A percentile compares a stretch with the other conserved stretches of the same genome.
Evolutionary conservation across 2,888 invertebrate genomes (phyloP).

Genomic region (Cacoxenus indagator): DNA sequence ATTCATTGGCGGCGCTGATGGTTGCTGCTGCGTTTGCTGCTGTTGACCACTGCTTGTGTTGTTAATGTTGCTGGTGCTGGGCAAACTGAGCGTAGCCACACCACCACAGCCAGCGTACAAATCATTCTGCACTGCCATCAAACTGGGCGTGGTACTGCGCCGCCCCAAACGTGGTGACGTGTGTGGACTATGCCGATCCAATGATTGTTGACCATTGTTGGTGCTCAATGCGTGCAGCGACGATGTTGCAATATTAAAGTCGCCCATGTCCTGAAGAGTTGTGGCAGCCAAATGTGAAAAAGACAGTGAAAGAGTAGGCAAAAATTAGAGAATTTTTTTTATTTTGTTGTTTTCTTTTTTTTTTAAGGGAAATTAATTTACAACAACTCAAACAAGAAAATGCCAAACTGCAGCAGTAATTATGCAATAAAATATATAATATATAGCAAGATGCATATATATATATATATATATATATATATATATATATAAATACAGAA

Average conservation of each 20-base stretch:
- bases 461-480: no score
- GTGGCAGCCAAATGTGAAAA: conserved; percentile 15
- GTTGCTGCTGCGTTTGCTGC: conserved; percentile 52
- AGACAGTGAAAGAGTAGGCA: conserved; percentile 17
- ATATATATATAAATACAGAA: no score
- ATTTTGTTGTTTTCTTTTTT: neutral
- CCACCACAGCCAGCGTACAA: conserved; percentile 63
- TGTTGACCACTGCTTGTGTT: conserved; percentile 40
- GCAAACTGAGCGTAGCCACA: conserved; percentile 57
- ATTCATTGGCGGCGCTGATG: conserved; percentile 63
- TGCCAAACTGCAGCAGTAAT: no score
- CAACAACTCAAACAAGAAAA: no score
- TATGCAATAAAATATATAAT: no score
- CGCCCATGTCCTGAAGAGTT: conserved; percentile 73
- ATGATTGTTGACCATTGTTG: conserved; percentile 31
- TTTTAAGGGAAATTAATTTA: no score
- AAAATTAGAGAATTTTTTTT: conserved; percentile 1
- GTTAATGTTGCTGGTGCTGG: conserved; percentile 49
- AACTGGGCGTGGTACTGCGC: conserved; percentile 68
- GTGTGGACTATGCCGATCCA: conserved; percentile 73
- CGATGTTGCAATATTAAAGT: conserved; percentile 77
- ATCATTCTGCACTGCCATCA: conserved; percentile 70
- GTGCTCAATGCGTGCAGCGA: conserved; percentile 74
- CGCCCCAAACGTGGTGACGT: conserved; percentile 74
- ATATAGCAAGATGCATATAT: no score